Evolutionary conservation across 1,140 invertebrate species (phyloP).

Genomic region (Bombus sylvicola): DNA sequence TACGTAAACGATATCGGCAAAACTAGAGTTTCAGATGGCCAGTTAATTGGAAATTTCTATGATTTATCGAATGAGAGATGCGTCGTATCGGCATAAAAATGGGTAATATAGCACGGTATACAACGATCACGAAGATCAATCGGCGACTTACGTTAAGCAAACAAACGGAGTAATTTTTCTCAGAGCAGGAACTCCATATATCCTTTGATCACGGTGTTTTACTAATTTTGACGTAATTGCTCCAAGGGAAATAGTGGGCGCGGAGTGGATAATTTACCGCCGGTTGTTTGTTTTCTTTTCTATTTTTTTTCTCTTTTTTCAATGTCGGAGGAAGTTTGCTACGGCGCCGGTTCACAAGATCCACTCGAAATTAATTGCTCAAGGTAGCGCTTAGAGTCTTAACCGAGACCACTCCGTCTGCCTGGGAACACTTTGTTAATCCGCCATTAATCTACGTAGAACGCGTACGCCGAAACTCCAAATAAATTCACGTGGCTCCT

Average conservation of each 20-base stretch:
- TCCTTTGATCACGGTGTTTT: conserved; percentile 2
- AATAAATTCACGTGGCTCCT: conserved; percentile 18
- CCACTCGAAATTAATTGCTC: conserved; percentile 50
- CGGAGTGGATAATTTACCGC: conserved; percentile 25
- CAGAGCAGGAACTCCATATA: background rate
- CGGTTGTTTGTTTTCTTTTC: background rate
- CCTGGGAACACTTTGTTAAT: conserved; percentile 33
- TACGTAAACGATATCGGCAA: too few species aligned
- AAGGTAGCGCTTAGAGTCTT: conserved; percentile 47
- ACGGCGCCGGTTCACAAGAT: background rate
- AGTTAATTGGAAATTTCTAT: too few species aligned
- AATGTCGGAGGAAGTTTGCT: conserved; percentile 20
- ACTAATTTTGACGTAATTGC: conserved; percentile 31
- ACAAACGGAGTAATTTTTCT: background rate
- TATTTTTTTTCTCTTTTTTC: too few species aligned
- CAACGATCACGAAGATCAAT: background rate
- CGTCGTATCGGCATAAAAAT: too few species aligned
- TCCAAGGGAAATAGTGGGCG: background rate
- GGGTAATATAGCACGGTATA: too few species aligned
- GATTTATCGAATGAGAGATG: too few species aligned
- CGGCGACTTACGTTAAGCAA: background rate
- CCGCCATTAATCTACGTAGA: conserved; percentile 28
- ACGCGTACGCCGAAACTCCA: background rate
- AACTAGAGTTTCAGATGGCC: too few species aligned
- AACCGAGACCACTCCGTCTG: background rate